Evolutionary conservation across 1,140 invertebrate species (phyloP).

Genomic region (Berghia stephanieae): DNA sequence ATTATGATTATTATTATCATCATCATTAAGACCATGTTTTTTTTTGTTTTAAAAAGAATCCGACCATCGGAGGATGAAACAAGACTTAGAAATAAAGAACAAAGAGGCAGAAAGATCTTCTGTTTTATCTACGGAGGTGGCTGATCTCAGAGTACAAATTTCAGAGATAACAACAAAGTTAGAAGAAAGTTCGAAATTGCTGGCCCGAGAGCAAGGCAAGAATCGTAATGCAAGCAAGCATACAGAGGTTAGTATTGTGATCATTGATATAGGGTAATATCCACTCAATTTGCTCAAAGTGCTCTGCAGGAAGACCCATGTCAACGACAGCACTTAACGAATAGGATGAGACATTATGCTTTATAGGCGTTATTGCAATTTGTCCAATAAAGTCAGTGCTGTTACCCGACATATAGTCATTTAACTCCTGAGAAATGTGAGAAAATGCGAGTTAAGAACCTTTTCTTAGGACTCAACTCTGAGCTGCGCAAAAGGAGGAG

Average conservation of each 20-base stretch:
- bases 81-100: constrained; percentile 50
- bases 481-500: too few relatives aligned
- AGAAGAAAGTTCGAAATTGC: constrained; percentile 45
- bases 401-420: too few relatives aligned
- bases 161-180: constrained; percentile 46
- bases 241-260: constrained; percentile 50
- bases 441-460: too few relatives aligned
- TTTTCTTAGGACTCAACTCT: too few relatives aligned
- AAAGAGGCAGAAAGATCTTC: constrained; percentile 39
- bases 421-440: too few relatives aligned
- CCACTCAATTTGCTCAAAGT: background rate
- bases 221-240: constrained; percentile 58
- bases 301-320: background rate
- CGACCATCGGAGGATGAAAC: too few relatives aligned
- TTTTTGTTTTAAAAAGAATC: too few relatives aligned
- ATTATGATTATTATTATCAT: background rate
- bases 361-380: too few relatives aligned
- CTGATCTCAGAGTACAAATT: constrained; percentile 41
- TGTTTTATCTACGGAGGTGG: constrained; percentile 40
- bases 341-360: background rate
- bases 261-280: background rate
- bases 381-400: too few relatives aligned
- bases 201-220: constrained; percentile 55
- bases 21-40: background rate
- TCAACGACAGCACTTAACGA: background rate